phyloP scores from a whole-genome alignment of 2,888 invertebrate genomes.

The Lacanobia wlatinum region DNA sequence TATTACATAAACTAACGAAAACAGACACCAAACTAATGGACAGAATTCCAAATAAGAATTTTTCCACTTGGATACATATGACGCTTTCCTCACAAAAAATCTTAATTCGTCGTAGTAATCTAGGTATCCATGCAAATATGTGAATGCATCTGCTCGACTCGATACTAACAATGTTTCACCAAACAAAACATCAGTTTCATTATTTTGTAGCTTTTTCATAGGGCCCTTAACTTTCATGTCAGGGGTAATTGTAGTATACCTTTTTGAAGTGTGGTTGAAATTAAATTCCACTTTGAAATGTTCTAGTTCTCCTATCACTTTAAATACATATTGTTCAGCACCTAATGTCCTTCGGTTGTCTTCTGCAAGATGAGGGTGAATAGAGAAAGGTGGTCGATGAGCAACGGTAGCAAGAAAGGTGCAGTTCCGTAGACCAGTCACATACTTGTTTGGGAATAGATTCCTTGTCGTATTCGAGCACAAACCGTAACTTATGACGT shows the following conservation, averaged over 20 bases:
- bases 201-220: conserved; percentile 40
- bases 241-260: conserved; percentile 10
- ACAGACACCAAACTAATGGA: conserved; percentile 37
- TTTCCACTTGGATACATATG: conserved; percentile 50
- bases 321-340: conserved; percentile 48
- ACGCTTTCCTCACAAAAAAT: conserved; percentile 39
- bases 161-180: conserved; percentile 30
- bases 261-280: conserved; percentile 8
- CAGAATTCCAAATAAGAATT: conserved; percentile 61
- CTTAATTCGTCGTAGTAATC: conserved; percentile 45
- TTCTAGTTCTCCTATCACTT: conserved; percentile 43
- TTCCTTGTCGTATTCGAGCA: conserved; percentile 62
- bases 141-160: conserved; percentile 31
- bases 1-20: conserved; percentile 23
- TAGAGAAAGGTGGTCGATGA: conserved; percentile 45
- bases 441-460: conserved; percentile 70
- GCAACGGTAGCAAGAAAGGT: conserved; percentile 68
- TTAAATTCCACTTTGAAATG: conserved; percentile 42
- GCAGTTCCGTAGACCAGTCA: conserved; percentile 74
- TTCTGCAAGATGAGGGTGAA: conserved; percentile 39
- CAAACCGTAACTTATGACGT: conserved; percentile 72
- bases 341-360: conserved; percentile 26
- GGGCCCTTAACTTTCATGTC: conserved; percentile 40
- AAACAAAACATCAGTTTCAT: conserved; percentile 47
- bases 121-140: conserved; percentile 45